phyloP scores from a whole-genome alignment of 2,888 invertebrate species.

The Chaetogeoica ovagalla region DNA sequence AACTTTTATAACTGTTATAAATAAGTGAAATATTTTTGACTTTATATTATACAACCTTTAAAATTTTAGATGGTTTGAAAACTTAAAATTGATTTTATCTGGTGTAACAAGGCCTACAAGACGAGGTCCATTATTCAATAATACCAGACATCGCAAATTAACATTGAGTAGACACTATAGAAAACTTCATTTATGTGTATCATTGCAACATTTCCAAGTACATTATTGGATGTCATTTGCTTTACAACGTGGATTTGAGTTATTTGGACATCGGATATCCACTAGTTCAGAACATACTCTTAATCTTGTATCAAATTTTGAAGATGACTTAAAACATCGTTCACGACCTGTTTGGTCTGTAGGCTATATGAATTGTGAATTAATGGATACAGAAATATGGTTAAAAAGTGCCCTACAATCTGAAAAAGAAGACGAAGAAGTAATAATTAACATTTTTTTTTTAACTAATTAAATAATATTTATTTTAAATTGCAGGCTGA shows the following conservation, averaged over 20 bases:
- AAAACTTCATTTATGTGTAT: constrained; percentile 81
- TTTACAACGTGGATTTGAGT: constrained; percentile 87
- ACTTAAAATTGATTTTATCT: constrained; percentile 87
- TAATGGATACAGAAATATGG: constrained; percentile 92
- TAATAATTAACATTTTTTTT: neutral
- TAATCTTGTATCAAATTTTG: constrained; percentile 61
- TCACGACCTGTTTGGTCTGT: constrained; percentile 89
- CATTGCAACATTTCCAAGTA: constrained; percentile 76
- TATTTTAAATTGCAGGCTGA: neutral
- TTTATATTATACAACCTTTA: neutral
- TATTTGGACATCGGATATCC: constrained; percentile 78
- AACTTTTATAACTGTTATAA: too few species aligned
- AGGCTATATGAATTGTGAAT: constrained; percentile 89
- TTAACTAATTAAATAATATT: neutral
- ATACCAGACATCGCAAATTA: constrained; percentile 80
- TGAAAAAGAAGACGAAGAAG: constrained; percentile 62
- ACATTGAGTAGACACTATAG: constrained; percentile 92
- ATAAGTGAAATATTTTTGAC: neutral
- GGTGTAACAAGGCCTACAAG: constrained; percentile 90
- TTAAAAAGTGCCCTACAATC: constrained; percentile 76
- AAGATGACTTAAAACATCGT: constrained; percentile 81
- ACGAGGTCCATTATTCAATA: constrained; percentile 85
- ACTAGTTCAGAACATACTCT: constrained; percentile 76
- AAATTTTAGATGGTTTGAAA: constrained; percentile 81
- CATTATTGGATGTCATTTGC: constrained; percentile 98